phyloP scores from a whole-genome alignment of 2,797 vertebrate genomes.

The Luscinia megarhynchos region DNA sequence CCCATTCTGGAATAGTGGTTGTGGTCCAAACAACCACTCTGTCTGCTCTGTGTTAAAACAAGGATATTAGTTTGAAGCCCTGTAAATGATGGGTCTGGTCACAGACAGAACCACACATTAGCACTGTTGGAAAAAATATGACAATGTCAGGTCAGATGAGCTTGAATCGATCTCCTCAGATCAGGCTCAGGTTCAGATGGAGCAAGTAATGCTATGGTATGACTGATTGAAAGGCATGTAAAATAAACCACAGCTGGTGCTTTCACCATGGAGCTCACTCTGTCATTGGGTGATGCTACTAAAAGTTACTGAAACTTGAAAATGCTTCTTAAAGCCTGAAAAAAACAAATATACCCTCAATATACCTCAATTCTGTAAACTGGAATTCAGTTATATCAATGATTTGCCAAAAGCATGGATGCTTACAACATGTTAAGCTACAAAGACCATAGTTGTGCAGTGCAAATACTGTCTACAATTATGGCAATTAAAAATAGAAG shows the following conservation, averaged over 20 bases:
- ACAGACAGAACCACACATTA: constrained; percentile 32
- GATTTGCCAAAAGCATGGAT: background rate
- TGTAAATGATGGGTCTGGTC: constrained; percentile 11
- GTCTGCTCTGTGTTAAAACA: constrained; percentile 34
- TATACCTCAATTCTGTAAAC: background rate
- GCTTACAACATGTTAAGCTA: background rate
- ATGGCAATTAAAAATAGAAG: constrained; percentile 33
- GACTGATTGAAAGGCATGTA: background rate
- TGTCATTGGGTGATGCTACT: background rate
- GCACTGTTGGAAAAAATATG: constrained; percentile 12
- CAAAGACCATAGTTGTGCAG: background rate
- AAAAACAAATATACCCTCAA: background rate
- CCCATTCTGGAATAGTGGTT: background rate
- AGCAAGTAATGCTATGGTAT: background rate
- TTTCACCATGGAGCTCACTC: background rate
- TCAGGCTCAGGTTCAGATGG: constrained; percentile 3
- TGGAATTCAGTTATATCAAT: background rate
- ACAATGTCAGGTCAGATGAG: constrained; percentile 17
- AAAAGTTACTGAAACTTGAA: constrained; percentile 22
- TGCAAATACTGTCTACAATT: constrained; percentile 16
- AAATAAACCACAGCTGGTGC: background rate
- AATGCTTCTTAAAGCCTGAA: constrained; percentile 16
- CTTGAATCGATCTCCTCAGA: background rate
- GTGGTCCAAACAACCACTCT: background rate
- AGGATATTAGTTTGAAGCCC: background rate